phyloP scores from a whole-genome alignment of 2,797 vertebrate species.

The Cirrhinus mrigala region DNA sequence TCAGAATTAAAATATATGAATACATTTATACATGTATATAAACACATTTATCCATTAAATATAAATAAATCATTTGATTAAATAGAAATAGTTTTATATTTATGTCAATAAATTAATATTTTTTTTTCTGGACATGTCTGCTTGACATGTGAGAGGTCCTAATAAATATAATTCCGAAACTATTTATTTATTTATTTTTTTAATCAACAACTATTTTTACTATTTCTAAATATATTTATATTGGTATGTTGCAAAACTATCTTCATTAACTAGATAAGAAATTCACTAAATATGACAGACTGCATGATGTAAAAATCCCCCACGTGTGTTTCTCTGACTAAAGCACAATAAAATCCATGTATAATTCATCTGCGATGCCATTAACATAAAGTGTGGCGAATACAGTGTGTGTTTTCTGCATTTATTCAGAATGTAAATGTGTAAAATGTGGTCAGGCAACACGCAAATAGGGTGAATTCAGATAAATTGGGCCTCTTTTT shows the following conservation, averaged over 20 bases:
- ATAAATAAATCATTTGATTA: not conserved
- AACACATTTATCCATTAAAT: not conserved
- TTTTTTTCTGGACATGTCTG: not conserved
- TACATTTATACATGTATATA: not conserved
- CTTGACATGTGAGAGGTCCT: not conserved
- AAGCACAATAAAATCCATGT: not conserved
- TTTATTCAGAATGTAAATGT: not conserved
- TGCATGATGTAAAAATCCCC: conserved; percentile 7
- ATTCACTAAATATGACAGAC: not conserved
- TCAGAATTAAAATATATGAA: not conserved
- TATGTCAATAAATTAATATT: too few relatives aligned
- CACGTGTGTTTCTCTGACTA: conserved; percentile 1
- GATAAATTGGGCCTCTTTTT: not conserved
- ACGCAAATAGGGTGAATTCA: not conserved
- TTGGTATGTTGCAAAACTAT: not conserved
- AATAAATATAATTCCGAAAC: not conserved
- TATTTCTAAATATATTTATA: not conserved
- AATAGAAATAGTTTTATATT: not conserved
- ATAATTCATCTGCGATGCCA: not conserved
- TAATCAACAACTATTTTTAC: not conserved
- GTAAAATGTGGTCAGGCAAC: not conserved
- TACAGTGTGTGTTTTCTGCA: not conserved
- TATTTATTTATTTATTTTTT: too few relatives aligned
- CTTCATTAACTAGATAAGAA: not conserved
- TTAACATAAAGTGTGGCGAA: not conserved